Percentiles rank a stretch among this genome's conserved stretches.
phyloP scores from a whole-genome alignment of 2,888 invertebrate species.

The Pachymerium ferrugineum region DNA sequence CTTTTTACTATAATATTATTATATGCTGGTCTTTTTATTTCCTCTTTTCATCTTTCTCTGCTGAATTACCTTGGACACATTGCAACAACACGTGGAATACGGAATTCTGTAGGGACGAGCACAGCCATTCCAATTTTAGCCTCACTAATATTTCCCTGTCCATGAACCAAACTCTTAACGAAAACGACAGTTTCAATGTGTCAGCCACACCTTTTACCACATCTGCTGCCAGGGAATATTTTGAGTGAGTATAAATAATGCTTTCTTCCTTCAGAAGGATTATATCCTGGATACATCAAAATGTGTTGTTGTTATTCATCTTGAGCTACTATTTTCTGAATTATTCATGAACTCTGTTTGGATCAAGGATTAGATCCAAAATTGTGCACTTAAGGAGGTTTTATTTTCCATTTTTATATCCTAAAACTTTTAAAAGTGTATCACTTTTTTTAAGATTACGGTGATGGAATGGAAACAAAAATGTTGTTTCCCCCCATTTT shows the following conservation, averaged over 20 bases:
- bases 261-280: background rate
- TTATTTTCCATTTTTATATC: too few species aligned
- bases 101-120: slow-evolving; percentile 54
- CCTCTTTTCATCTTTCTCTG: slow-evolving; percentile 61
- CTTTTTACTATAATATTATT: slow-evolving; percentile 78
- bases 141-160: slow-evolving; percentile 14
- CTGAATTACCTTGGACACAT: slow-evolving; percentile 71
- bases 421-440: too few species aligned
- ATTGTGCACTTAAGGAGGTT: too few species aligned
- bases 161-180: slow-evolving; percentile 35
- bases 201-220: slow-evolving; percentile 37
- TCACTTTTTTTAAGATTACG: too few species aligned
- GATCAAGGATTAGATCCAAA: too few species aligned
- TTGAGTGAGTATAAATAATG: slow-evolving; percentile 57
- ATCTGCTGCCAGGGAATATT: slow-evolving; percentile 71
- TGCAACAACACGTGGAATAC: slow-evolving; percentile 80
- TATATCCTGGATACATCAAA: slow-evolving; percentile 30
- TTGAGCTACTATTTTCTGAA: background rate
- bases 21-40: slow-evolving; percentile 80
- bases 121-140: slow-evolving; percentile 39
- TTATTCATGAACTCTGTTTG: background rate
- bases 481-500: too few species aligned
- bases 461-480: too few species aligned
- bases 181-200: slow-evolving; percentile 29
- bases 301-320: slow-evolving; percentile 17